Evolutionary conservation across 2,113 vertebrate species (phyloP).

Genomic region (Heliornis fulica): DNA sequence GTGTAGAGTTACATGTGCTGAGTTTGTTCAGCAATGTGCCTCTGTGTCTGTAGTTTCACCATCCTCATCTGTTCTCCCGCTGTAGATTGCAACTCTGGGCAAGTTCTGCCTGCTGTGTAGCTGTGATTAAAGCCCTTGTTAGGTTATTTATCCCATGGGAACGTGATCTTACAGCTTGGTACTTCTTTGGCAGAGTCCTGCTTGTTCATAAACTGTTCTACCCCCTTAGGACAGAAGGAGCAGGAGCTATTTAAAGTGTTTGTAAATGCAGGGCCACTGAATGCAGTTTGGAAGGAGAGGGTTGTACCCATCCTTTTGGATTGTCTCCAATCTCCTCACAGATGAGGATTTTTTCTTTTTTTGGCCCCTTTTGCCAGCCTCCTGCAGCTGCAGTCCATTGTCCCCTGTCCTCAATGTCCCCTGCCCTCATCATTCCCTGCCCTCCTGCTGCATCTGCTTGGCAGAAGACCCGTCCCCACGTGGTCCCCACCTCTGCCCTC

Average conservation of each 20-base stretch:
- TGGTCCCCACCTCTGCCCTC: neutral
- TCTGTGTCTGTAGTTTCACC: neutral
- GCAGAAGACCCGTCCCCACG: accelerated
- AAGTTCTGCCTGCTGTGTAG: neutral
- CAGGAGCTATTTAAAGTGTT: neutral
- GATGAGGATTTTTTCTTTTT: neutral
- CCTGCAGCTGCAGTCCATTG: neutral
- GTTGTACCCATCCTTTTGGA: neutral
- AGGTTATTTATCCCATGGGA: neutral
- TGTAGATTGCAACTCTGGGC: neutral
- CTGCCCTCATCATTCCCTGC: neutral
- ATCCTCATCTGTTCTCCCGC: neutral
- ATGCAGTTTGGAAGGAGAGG: neutral
- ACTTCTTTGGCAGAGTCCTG: neutral
- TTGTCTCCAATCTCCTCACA: neutral
- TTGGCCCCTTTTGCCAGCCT: neutral
- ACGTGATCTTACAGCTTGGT: neutral
- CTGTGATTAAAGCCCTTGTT: neutral
- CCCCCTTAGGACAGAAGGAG: neutral
- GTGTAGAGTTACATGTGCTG: neutral
- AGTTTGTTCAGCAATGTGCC: neutral
- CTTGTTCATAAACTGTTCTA: neutral
- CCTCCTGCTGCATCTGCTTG: neutral
- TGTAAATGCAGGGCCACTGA: neutral
- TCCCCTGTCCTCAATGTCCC: too few relatives aligned